A percentile compares a stretch with the other conserved stretches of the same genome.
These are phyloP conservation scores for Trialeurodes vaporariorum DNA, from an alignment of 1,140 invertebrate genomes.

Conservation along the genomic window DNA sequence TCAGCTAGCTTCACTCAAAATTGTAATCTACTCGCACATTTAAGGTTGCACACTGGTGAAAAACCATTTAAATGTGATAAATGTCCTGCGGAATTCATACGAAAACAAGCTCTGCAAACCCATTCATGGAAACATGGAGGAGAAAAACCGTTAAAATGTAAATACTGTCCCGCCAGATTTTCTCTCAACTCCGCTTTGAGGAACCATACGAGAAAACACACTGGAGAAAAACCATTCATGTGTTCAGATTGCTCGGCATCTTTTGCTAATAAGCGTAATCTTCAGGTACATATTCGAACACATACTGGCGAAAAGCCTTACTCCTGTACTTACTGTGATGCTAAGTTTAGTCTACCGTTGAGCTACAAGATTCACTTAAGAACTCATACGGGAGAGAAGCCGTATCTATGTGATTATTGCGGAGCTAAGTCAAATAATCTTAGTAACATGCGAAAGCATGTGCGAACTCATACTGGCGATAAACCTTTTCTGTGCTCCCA, in stretches of 20 bases:
- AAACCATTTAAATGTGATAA: constrained; percentile 39
- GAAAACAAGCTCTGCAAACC: constrained; percentile 6
- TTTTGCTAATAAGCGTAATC: neutral
- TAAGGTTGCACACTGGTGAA: constrained; percentile 51
- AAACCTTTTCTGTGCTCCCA: too few relatives aligned
- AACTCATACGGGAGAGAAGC: too few relatives aligned
- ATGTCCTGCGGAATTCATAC: neutral
- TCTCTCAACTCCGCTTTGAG: constrained; percentile 38
- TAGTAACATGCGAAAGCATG: too few relatives aligned
- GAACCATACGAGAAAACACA: constrained; percentile 47
- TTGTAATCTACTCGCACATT: constrained; percentile 38
- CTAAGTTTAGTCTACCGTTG: too few relatives aligned
- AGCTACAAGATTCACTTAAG: too few relatives aligned
- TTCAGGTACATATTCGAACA: constrained; percentile 11
- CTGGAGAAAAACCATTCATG: constrained; percentile 50
- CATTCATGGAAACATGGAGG: constrained; percentile 15
- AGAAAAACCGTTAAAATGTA: constrained; percentile 15
- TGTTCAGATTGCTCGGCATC: constrained; percentile 42
- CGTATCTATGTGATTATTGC: too few relatives aligned
- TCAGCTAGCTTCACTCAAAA: constrained; percentile 22
- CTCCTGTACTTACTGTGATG: constrained; percentile 34
- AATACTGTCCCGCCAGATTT: constrained; percentile 9
- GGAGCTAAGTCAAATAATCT: too few relatives aligned
- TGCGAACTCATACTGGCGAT: too few relatives aligned
- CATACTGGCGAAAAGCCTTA: too few relatives aligned